Evolutionary conservation across 2,888 invertebrate genomes (phyloP).

Genomic region (Plebejus argus): DNA sequence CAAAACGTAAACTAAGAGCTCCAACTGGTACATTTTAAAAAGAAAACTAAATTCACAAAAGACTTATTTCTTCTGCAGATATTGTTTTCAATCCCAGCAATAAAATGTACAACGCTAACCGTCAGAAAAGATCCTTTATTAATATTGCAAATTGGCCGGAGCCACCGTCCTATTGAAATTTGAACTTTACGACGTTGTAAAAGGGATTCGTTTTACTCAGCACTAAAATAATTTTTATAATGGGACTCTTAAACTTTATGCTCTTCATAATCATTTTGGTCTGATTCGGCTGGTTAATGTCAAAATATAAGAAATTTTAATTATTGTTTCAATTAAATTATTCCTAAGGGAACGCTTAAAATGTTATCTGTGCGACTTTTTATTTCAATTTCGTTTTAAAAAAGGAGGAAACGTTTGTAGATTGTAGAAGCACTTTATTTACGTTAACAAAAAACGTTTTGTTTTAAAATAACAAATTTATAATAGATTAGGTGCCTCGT

Average conservation of each 20-base stretch:
- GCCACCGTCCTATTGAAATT: neutral
- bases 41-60: conserved; percentile 27
- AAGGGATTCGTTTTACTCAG: conserved; percentile 18
- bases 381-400: neutral
- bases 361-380: neutral
- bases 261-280: conserved; percentile 25
- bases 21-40: conserved; percentile 15
- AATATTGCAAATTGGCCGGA: conserved; percentile 30
- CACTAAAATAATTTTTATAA: conserved; percentile 17
- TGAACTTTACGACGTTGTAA: conserved; percentile 15
- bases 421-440: neutral
- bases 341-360: neutral
- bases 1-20: neutral
- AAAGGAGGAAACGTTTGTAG: neutral
- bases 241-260: conserved; percentile 27
- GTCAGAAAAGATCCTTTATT: conserved; percentile 29
- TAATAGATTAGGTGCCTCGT: no score
- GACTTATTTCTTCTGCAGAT: conserved; percentile 10
- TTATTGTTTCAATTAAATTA: conserved; percentile 14
- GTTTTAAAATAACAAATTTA: neutral
- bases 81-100: conserved; percentile 29
- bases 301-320: conserved; percentile 26
- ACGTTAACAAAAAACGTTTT: neutral
- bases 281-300: conserved; percentile 25
- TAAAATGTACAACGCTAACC: conserved; percentile 31